Base-by-base conservation (phyloP, 2,113 vertebrate genomes). In the Oxyruncus cristatus region DNA sequence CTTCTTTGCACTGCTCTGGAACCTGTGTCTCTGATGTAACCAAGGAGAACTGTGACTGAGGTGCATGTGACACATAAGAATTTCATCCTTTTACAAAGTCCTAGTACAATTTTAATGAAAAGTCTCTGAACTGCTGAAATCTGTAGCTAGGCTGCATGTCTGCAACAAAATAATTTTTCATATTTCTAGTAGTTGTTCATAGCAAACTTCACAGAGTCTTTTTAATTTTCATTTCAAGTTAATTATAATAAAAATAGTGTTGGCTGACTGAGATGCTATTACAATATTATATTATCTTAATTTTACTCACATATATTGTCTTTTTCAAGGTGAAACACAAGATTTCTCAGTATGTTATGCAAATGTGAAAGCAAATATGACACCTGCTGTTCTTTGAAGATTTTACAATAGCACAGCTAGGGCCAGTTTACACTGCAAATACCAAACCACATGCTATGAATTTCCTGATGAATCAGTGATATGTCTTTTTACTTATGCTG, bases 11-110 rank as follows among this genome's bases (percentile, higher is more conserved):
- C 12, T 47, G 41, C 17, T 86, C 19, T 76, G 47, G 26, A 37
- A 59, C 73, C 44, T 84, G 19, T 62, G n/a, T 37, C 27, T 89
- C 33, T 68, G 32, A 39, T 49, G 13, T 20, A 85, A n/a, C 10
- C n/a, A 28, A 53, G 17, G 32, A 9, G 41, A 89, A 19, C 22
- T 32, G 37, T 77, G 17, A 30, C 13, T 58, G 23, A 71, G 23
- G 30, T 50, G 19, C 14, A 14, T 0, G 0, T 12, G 17, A n/a
- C 30, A 52, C 0, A 0, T 28, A 74, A 50, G 26, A 35, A 50
- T 88, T 79, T 70, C 6, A 37, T 39, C 49, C 19, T 62, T 85
- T 50, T 44, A n/a, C 28, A 52, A 46, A 81, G 39, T 82, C 27
- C 66, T 39, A 53, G 33, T 77, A 46, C 3, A 65, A 14, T 27